Conservation (phyloP, 2,797 vertebrate species). For the Sternotherus odoratus region DNA sequence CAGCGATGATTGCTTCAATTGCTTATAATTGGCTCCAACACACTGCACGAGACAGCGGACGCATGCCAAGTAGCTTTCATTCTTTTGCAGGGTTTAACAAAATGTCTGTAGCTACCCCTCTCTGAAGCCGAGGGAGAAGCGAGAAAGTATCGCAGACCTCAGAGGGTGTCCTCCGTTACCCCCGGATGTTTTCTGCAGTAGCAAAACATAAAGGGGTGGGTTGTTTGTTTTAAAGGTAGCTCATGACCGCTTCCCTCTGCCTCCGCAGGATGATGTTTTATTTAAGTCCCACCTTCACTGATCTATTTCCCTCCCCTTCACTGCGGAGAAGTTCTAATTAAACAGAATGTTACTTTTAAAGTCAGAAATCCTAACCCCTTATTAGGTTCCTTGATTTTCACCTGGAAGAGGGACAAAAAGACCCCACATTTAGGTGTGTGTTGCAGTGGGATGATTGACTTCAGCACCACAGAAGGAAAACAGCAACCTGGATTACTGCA, state of each 20-base stretch:
- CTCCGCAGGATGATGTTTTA: not conserved
- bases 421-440: not conserved
- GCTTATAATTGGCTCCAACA: slow-evolving; percentile 53
- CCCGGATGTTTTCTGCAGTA: not conserved
- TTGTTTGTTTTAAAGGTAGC: not conserved
- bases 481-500: not conserved
- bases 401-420: not conserved
- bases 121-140: not conserved
- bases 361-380: not conserved
- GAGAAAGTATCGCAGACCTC: slow-evolving; percentile 14
- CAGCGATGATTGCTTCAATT: slow-evolving; percentile 53
- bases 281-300: not conserved
- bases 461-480: not conserved
- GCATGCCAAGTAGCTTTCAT: slow-evolving; percentile 49
- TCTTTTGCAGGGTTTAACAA: slow-evolving; percentile 40
- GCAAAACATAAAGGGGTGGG: not conserved
- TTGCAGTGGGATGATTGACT: not conserved
- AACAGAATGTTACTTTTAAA: not conserved
- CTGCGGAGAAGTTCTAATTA: not conserved
- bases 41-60: slow-evolving; percentile 16
- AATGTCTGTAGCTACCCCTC: slow-evolving; percentile 13
- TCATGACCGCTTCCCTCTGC: not conserved
- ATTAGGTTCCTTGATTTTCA: not conserved
- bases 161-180: not conserved
- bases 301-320: too few species aligned